These are phyloP conservation scores for Setipinna tenuifilis DNA, from an alignment of 2,797 vertebrate genomes.

Conservation along the genomic window DNA sequence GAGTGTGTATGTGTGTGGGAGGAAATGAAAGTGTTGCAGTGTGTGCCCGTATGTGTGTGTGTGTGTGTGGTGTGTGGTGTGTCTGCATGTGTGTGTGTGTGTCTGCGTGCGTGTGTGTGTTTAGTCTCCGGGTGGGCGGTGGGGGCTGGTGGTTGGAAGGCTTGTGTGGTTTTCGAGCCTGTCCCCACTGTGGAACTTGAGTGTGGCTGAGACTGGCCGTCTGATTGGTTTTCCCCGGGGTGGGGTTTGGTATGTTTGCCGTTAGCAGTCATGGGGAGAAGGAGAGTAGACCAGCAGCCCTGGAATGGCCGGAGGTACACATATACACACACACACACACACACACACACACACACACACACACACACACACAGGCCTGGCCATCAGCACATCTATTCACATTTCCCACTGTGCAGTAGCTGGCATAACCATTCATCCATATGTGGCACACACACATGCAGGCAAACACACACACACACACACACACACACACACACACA, in stretches of 20 bases:
- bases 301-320: neutral
- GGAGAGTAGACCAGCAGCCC: neutral
- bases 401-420: too few relatives aligned
- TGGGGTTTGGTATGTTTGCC: conserved; percentile 9
- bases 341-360: neutral
- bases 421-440: too few relatives aligned
- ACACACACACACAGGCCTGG: too few relatives aligned
- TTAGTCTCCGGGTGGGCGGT: neutral
- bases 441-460: too few relatives aligned
- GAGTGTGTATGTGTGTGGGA: neutral
- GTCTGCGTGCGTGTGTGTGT: too few relatives aligned
- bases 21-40: too few relatives aligned
- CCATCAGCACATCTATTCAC: too few relatives aligned
- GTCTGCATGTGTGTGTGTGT: neutral
- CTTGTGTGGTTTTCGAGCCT: neutral
- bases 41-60: neutral
- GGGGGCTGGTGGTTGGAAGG: neutral
- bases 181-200: neutral
- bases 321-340: neutral
- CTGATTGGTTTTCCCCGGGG: neutral
- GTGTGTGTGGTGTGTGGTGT: neutral
- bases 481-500: neutral
- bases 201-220: neutral
- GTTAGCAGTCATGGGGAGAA: neutral
- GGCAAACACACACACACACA: neutral